Evolutionary conservation across 2,797 vertebrate genomes (phyloP).

Genomic region (Peromyscus nudipes): DNA sequence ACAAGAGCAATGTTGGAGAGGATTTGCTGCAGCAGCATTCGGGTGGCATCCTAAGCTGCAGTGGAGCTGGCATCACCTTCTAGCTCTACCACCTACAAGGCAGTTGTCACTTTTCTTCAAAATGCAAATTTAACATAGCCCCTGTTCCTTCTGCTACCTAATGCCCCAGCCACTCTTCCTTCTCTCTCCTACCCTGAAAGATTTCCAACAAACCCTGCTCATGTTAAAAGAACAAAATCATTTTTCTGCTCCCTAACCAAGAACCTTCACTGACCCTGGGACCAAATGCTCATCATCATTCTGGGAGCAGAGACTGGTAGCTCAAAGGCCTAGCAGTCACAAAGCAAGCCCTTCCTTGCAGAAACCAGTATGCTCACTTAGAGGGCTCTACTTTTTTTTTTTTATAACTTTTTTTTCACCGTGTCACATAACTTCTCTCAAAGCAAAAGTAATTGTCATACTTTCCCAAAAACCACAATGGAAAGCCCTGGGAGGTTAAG

Average conservation of each 20-base stretch:
- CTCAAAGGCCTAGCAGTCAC: neutral
- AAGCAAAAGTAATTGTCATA: neutral
- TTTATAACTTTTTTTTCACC: neutral
- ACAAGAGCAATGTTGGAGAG: neutral
- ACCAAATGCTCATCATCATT: neutral
- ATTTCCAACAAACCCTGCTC: neutral
- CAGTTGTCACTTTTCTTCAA: neutral
- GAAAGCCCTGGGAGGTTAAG: slow-evolving; percentile 39
- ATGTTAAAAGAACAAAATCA: slow-evolving; percentile 21
- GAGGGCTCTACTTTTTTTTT: neutral
- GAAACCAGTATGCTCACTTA: neutral
- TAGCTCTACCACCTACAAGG: neutral
- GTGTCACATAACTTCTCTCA: neutral
- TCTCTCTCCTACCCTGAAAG: neutral
- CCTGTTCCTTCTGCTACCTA: neutral
- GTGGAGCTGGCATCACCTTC: neutral
- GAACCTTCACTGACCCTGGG: neutral
- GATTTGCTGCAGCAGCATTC: neutral
- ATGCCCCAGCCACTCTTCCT: no score
- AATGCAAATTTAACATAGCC: neutral
- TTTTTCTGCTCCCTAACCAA: neutral
- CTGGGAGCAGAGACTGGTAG: neutral
- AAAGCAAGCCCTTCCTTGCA: neutral
- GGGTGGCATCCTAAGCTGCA: neutral
- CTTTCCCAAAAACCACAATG: slow-evolving; percentile 26